Evolutionary conservation across 2,888 invertebrate species (phyloP).

Genomic region (Drosophila neotestacea): DNA sequence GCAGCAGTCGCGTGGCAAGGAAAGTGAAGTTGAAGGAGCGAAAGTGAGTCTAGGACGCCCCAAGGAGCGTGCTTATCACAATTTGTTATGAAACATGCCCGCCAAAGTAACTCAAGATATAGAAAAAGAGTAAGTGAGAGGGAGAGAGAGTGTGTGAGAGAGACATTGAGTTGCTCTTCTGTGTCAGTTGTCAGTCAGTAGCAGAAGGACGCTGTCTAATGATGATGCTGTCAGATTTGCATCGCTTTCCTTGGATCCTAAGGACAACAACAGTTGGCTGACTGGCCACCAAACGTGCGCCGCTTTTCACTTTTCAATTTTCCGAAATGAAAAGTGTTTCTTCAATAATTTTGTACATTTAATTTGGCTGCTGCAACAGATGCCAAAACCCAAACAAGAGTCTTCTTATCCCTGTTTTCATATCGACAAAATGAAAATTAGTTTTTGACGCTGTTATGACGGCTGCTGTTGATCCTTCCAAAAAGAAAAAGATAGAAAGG

Average conservation of each 20-base stretch:
- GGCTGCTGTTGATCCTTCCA: slow-evolving; percentile 46
- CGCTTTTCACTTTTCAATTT: slow-evolving; percentile 80
- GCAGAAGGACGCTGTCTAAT: slow-evolving; percentile 52
- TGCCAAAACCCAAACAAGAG: slow-evolving; percentile 37
- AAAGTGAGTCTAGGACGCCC: slow-evolving; percentile 69
- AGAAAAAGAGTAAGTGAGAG: slow-evolving; percentile 8
- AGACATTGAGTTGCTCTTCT: slow-evolving; percentile 1
- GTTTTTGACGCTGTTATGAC: slow-evolving; percentile 79
- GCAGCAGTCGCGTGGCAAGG: slow-evolving; percentile 53
- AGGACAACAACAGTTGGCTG: slow-evolving; percentile 54
- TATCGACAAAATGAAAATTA: slow-evolving; percentile 65
- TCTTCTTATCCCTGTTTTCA: slow-evolving; percentile 12
- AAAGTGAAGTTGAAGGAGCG: slow-evolving; percentile 40
- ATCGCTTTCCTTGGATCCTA: slow-evolving; percentile 30
- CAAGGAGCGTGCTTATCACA: slow-evolving; percentile 76
- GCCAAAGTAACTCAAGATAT: slow-evolving; percentile 8
- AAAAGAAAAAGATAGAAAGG: neutral
- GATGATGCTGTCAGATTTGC: slow-evolving; percentile 79
- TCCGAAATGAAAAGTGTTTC: slow-evolving; percentile 74
- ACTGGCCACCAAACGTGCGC: slow-evolving; percentile 20
- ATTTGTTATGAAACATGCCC: slow-evolving; percentile 59
- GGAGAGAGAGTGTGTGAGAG: neutral
- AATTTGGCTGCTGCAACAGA: slow-evolving; percentile 71
- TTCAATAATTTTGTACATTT: slow-evolving; percentile 67
- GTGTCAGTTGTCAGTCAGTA: slow-evolving; percentile 79